Evolutionary conservation across 2,888 invertebrate species (phyloP), one percentile per base, ranked within the genome.

Genomic region (Pachydiplax longipennis): DNA sequence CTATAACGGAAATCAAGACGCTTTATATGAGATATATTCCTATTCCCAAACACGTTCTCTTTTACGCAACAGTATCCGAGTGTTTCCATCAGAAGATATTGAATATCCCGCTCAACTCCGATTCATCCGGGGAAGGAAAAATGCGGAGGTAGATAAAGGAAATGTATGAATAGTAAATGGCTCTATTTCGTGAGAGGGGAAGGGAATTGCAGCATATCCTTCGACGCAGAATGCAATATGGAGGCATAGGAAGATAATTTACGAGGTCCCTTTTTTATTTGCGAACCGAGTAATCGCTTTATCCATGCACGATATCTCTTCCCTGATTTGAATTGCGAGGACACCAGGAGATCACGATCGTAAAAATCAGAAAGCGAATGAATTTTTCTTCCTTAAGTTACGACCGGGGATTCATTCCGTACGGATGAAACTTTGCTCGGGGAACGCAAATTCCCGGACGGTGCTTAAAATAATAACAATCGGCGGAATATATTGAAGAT

Each of bases 391-490:
- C 53, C 53, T 37, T 65, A 61, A 87, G 87, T 87, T 65, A 87
- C 87, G 87, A 61, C 65, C 61, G 15, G n/a, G 37, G 87, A 40
- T 87, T 87, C 87, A 37, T 87, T 87, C 87, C 87, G 61, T 87
- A 58, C 37, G 87, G 61, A 87, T 65, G 87, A 40, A 87, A 61
- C 58, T 83, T 83, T 53, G 53, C 58, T 25, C 83, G 83, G 58
- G 35, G 18, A 83, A 61, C 61, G 37, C 87, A 65, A 65, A 87
- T 22, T 53, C 87, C n/a, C 35, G 87, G 82, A 53, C 25, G 82
- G 87, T 87, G 87, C 87, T 65, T 87, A 65, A 58, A 87, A 87
- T 87, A 87, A 87, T 87, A 87, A 65, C 61, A 65, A 37, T 87
- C 87, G 58, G 35, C 2, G 65, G 87, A 61, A 87, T 87, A 65